Percentiles rank a stretch among this genome's conserved stretches.
These are phyloP conservation scores for Maniola hyperantus DNA, from an alignment of 2,888 invertebrate genomes.

Conservation along the genomic window DNA sequence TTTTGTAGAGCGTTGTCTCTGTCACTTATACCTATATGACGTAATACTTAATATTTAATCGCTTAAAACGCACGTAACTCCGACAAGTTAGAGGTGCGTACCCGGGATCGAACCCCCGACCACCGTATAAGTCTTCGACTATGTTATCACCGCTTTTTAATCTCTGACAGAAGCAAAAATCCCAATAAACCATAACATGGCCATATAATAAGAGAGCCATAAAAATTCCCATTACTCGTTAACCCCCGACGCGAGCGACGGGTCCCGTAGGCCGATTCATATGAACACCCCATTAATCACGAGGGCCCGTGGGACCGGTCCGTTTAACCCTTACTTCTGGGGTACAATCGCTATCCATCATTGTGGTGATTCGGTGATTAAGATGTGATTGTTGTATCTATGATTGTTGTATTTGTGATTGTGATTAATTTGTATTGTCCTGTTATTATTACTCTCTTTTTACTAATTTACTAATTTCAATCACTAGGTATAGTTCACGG, in stretches of 20 bases:
- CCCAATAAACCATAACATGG: not conserved
- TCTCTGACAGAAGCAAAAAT: not conserved
- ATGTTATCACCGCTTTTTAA: no score
- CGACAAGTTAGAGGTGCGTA: no score
- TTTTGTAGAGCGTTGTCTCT: no score
- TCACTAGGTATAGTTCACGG: no score
- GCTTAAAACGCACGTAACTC: no score
- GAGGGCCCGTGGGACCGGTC: conserved; percentile 18
- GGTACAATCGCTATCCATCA: conserved; percentile 5
- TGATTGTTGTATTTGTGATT: conserved; percentile 3
- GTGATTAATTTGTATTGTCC: not conserved
- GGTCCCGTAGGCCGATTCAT: conserved; percentile 44
- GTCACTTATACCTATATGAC: no score
- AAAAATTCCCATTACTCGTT: conserved; percentile 41
- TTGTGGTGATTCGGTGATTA: conserved; percentile 17
- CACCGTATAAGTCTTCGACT: no score
- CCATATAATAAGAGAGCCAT: conserved; percentile 19
- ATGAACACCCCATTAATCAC: conserved; percentile 34
- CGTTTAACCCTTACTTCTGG: conserved; percentile 13
- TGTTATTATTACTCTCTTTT: not conserved
- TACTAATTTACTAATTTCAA: not conserved
- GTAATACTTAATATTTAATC: no score
- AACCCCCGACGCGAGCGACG: conserved; percentile 34
- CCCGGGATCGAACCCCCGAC: no score
- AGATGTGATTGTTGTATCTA: conserved; percentile 5